Conservation (phyloP, 2,888 invertebrate species). For the Andrena dorsata region DNA sequence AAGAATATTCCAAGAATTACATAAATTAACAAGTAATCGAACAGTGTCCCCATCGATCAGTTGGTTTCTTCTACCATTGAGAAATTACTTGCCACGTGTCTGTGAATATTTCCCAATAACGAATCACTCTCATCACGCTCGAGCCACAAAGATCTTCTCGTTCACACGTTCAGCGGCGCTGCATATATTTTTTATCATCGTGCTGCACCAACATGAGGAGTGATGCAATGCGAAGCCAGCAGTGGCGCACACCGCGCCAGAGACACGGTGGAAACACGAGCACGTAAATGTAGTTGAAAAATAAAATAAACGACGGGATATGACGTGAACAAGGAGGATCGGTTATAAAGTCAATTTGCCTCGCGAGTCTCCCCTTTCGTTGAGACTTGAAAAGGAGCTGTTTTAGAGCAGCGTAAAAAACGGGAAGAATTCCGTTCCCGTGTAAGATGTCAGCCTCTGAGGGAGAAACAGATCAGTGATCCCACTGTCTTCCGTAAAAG, state of each 20-base stretch:
- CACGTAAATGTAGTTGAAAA: background rate
- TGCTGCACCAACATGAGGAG: background rate
- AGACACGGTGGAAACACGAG: background rate
- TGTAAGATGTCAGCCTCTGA: constrained; percentile 29
- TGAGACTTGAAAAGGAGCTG: background rate
- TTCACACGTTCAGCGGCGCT: background rate
- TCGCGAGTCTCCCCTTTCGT: background rate
- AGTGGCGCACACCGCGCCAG: background rate
- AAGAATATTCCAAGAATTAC: too few relatives aligned
- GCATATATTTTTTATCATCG: background rate
- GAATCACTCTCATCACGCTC: background rate
- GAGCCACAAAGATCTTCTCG: background rate
- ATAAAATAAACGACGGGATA: background rate
- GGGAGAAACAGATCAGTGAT: constrained; percentile 44
- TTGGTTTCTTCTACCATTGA: background rate
- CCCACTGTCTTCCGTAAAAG: constrained; percentile 60
- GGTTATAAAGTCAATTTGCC: constrained; percentile 2
- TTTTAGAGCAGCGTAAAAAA: background rate
- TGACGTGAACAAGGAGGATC: background rate
- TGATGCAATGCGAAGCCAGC: constrained; percentile 3
- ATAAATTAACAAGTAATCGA: too few relatives aligned
- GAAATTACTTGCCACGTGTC: background rate
- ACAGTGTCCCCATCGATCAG: background rate
- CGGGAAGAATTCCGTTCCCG: constrained; percentile 17
- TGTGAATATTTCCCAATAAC: background rate